These are phyloP conservation scores for Agrochola macilenta DNA, from an alignment of 2,888 invertebrate genomes.

Conservation along the genomic window DNA sequence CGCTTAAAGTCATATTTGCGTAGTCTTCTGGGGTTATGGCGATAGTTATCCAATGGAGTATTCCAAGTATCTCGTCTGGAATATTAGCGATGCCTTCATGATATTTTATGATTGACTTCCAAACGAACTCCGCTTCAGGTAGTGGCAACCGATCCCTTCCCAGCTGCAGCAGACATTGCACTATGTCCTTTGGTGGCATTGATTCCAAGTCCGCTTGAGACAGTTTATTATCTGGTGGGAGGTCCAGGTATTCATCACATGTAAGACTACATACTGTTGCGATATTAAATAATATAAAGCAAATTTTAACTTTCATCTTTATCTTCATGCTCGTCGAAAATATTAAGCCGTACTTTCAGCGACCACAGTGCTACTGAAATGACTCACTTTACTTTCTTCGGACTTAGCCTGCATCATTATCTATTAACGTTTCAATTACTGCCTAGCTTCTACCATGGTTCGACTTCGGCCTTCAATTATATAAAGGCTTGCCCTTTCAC, in stretches of 20 bases:
- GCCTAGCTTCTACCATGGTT: neutral
- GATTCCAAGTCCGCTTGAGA: slow-evolving; percentile 73
- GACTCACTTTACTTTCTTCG: slow-evolving; percentile 16
- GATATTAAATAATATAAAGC: slow-evolving; percentile 30
- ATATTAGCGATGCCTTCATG: slow-evolving; percentile 81
- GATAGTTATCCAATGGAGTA: slow-evolving; percentile 86
- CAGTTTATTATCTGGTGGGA: slow-evolving; percentile 71
- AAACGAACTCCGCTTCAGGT: slow-evolving; percentile 80
- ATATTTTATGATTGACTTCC: slow-evolving; percentile 78
- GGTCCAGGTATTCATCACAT: slow-evolving; percentile 77
- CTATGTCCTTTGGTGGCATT: slow-evolving; percentile 77
- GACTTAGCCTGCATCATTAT: slow-evolving; percentile 30
- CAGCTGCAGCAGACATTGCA: slow-evolving; percentile 81
- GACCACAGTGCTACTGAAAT: slow-evolving; percentile 27
- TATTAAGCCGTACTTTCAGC: slow-evolving; percentile 4
- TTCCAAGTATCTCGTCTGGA: slow-evolving; percentile 82
- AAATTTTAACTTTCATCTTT: slow-evolving; percentile 4
- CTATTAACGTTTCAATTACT: slow-evolving; percentile 61
- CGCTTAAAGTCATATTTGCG: slow-evolving; percentile 87
- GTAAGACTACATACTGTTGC: slow-evolving; percentile 62
- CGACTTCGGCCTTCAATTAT: slow-evolving; percentile 22
- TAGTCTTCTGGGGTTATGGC: slow-evolving; percentile 88
- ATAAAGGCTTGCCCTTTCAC: slow-evolving; percentile 19
- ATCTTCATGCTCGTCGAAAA: neutral
- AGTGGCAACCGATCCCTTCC: slow-evolving; percentile 75